Conservation (phyloP, 92 coral and sea anemone genomes). For the Metridium senile region DNA sequence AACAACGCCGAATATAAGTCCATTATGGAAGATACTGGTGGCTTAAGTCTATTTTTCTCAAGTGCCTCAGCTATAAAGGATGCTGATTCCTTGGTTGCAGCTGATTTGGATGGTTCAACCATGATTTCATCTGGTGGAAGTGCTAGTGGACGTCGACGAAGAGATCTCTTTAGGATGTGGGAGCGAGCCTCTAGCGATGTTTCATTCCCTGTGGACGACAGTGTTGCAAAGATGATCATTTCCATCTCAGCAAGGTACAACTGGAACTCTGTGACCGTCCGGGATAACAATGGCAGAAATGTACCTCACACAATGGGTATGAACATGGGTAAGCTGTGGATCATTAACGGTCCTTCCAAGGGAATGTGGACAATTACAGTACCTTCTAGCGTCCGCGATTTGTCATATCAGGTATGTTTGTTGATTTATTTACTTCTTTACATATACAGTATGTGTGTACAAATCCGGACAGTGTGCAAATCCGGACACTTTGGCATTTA, state of each 20-base stretch:
- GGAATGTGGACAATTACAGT: conserved; percentile 59
- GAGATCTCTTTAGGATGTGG: conserved; percentile 8
- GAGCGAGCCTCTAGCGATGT: not conserved
- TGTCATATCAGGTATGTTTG: conserved; percentile 19
- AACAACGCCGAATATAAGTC: conserved; percentile 22
- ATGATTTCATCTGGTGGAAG: conserved; percentile 53
- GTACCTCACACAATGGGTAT: conserved; percentile 45
- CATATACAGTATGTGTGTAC: not conserved
- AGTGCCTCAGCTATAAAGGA: conserved; percentile 46
- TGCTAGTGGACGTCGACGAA: conserved; percentile 3
- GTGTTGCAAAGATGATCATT: conserved; percentile 57
- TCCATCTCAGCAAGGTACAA: conserved; percentile 43
- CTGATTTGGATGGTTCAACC: conserved; percentile 60
- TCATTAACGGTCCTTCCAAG: conserved; percentile 33
- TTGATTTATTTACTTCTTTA: not conserved
- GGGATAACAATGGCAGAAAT: conserved; percentile 31
- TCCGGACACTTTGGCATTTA: no score
- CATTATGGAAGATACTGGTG: conserved; percentile 62
- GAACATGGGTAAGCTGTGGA: conserved; percentile 60
- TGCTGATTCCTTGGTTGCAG: conserved; percentile 42
- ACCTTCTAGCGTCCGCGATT: conserved; percentile 45
- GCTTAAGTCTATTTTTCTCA: conserved; percentile 54
- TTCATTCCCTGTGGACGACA: conserved; percentile 66
- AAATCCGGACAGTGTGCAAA: not conserved
- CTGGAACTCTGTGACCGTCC: conserved; percentile 39